Base-by-base conservation (phyloP, 2,888 invertebrate genomes). In the Drosophila nigricruria region DNA sequence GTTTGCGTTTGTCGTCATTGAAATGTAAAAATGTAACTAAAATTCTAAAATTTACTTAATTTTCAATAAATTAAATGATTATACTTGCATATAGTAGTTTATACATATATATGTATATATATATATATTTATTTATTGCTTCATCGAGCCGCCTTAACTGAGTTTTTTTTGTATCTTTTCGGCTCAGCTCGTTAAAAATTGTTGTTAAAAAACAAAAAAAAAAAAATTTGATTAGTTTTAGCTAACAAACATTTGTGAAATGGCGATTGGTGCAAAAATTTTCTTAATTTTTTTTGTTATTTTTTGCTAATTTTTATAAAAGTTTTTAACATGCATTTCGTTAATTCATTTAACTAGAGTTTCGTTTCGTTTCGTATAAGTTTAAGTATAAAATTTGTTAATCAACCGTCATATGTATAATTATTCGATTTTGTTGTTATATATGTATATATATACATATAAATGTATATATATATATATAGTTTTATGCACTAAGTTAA, bases 1-100 rank as follows among this genome's bases (percentile, higher is more conserved):
- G 91, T 93, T 34, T 93, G 93, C 60, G 83, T 92, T 38, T 93
- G 93, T 66, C 90, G 92, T n/a, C 71, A 56, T 49, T 89, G 67
- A 12, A 45, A 2, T 0, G 14, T n/a, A 23, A 1, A 18, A 5
- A 1, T 42, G 10, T 43, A 0, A 5, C 5, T 3, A 3, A 45
- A 25, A 3, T 32, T 9, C 1, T 18, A 14, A 12, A 20, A 16
- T 8, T 9, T 32, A 20, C 30, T 8, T 0, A 20, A 12, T 50
- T 4, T 32, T 34, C 3, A 50, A 34, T 34, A 20, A 34, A 50
- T 25, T 16, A 23, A 16, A 25, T 18, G 25, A 27, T 10, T 9
- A 27, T 16, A 47, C 23, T 25, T 25, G 3, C 3, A 36, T 47
- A 5, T 58, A 3, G 0, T 47, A 4, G 14, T 56, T 16, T 18